These are phyloP conservation scores for Philypnodon macrostomus DNA, from an alignment of 2,797 vertebrate genomes.

Conservation along the genomic window DNA sequence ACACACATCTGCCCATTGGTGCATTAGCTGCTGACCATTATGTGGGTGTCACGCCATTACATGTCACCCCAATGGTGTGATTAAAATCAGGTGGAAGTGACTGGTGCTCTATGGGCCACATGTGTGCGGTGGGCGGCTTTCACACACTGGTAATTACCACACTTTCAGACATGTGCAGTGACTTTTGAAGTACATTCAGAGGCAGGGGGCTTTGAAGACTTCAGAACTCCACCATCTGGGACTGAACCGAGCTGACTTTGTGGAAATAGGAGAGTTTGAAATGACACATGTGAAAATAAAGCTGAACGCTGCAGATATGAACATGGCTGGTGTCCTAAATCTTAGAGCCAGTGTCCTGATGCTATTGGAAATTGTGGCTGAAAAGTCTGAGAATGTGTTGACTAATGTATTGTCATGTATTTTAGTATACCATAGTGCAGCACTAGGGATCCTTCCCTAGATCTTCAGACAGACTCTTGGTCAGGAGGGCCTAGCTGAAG, in stretches of 20 bases:
- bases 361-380: too few relatives aligned
- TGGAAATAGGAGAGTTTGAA: conserved; percentile 5
- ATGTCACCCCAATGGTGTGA: conserved; percentile 38
- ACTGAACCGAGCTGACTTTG: conserved; percentile 30
- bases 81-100: conserved; percentile 65
- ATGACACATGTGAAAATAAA: conserved; percentile 26
- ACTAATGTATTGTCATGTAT: too few relatives aligned
- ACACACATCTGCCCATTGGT: too few relatives aligned
- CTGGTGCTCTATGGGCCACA: conserved; percentile 64
- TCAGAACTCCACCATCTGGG: conserved; percentile 57
- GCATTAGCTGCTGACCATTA: conserved; percentile 21
- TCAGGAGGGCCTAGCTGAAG: too few relatives aligned
- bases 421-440: too few relatives aligned
- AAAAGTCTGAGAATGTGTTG: too few relatives aligned
- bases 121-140: conserved; percentile 63
- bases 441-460: too few relatives aligned
- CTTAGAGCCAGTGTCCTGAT: too few relatives aligned
- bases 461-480: too few relatives aligned
- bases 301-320: conserved; percentile 18
- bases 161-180: conserved; percentile 67
- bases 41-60: conserved; percentile 54
- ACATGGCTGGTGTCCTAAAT: too few relatives aligned
- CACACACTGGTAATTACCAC: conserved; percentile 69
- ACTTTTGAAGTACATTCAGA: conserved; percentile 68
- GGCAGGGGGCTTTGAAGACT: conserved; percentile 57